These are phyloP conservation scores for Trigoniulus corallinus DNA, from an alignment of 1,140 invertebrate genomes.

Conservation along the genomic window DNA sequence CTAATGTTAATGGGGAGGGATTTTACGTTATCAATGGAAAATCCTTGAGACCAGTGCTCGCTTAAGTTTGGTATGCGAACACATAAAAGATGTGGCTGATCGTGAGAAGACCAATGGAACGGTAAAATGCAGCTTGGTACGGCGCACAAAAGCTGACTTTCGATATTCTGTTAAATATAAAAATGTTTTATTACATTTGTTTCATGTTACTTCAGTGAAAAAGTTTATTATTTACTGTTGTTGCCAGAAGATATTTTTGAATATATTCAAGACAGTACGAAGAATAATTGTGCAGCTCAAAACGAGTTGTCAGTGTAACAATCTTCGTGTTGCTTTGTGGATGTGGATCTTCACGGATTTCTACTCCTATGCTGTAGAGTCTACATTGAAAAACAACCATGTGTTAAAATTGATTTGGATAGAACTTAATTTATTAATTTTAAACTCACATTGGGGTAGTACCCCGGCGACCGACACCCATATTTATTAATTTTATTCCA, in stretches of 20 bases:
- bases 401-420: too few relatives aligned
- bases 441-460: constrained; percentile 40
- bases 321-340: constrained; percentile 77
- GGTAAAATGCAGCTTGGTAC: constrained; percentile 75
- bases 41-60: constrained; percentile 78
- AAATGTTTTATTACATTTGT: too few relatives aligned
- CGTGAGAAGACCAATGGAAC: constrained; percentile 85
- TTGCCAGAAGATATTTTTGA: constrained; percentile 44
- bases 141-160: constrained; percentile 18
- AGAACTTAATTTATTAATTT: too few relatives aligned
- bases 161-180: background rate
- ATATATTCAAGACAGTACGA: constrained; percentile 63
- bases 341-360: constrained; percentile 69
- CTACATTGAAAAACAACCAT: constrained; percentile 58
- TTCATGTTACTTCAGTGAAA: too few relatives aligned
- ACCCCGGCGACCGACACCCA: constrained; percentile 43
- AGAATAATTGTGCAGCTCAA: constrained; percentile 82
- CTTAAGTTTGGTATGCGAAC: constrained; percentile 54
- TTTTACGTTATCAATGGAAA: constrained; percentile 65
- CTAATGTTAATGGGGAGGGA: constrained; percentile 81
- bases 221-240: too few relatives aligned
- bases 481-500: constrained; percentile 46
- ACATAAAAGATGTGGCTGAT: constrained; percentile 75
- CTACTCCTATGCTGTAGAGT: constrained; percentile 53
- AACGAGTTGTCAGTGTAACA: constrained; percentile 80